Evolutionary conservation across 1,140 invertebrate species (phyloP), one percentile per base, ranked within the genome.

Genomic region (Macrocentrus cingulum): DNA sequence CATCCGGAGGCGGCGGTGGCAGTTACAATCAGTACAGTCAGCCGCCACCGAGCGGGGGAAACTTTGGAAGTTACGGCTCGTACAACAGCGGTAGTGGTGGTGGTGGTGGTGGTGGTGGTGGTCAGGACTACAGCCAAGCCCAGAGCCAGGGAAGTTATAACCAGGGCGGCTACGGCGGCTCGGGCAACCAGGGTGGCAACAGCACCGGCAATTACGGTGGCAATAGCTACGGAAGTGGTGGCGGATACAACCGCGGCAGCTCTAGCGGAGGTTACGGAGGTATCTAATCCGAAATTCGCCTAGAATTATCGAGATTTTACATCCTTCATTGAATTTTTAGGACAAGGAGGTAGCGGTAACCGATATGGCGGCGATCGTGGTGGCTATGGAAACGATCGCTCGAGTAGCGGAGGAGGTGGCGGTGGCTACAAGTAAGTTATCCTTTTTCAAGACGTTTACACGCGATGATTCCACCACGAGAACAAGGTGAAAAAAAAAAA

Each of bases 361-460:
- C 67, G 77, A 68, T 78, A 73, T 61, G 77, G 77, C 39, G 72
- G 81, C 48, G 82, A 82, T 70, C 76, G 80, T 66, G 81, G 82
- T 65, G 79, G 84, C 64, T 84, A 80, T 63, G 68, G 66, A 13
- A 22, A 39, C 56, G 71, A 76, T 63, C 69, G 77, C 56, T 75
- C 75, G 11, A 59, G 46, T 29, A 29, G 46, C 37, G 53, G 53
- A 44, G 55, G 52, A 50, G 53, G 59, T 59, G 75, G 80, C 44
- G 72, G 72, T 56, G 67, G 67, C 53, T 74, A 76, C 69, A 80
- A 79, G 77, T 75, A 76, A 80, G 74, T 77, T 70, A 49, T 60
- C 60, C 66, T 64, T 58, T 56, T 36, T 42, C 65, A 69, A 71
- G 64, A 66, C 59, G 0, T 32, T 49, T 15, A n/a, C 7, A 6